Evolutionary conservation across 2,888 invertebrate species (phyloP).

Genomic region (Athalia cordata): DNA sequence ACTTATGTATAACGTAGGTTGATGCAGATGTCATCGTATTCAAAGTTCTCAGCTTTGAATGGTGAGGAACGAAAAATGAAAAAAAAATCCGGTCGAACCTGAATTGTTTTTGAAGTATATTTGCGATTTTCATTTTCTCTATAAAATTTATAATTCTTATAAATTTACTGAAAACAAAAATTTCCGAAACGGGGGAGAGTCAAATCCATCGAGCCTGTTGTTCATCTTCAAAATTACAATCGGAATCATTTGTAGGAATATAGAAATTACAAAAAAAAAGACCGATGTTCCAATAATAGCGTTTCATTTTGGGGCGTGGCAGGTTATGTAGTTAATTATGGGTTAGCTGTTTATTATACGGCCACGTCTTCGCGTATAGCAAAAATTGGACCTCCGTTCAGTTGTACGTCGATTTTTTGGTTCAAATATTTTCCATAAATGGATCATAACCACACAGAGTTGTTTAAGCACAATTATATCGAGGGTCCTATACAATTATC

Average conservation of each 20-base stretch:
- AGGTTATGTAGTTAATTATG: conserved; percentile 11
- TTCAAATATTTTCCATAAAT: neutral
- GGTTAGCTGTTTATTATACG: conserved; percentile 2
- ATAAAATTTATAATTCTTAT: no score
- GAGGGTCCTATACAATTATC: conserved; percentile 9
- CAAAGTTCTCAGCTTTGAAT: neutral
- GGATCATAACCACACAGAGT: conserved; percentile 21
- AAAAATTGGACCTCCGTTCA: neutral
- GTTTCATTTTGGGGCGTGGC: conserved; percentile 25
- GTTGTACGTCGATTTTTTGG: neutral
- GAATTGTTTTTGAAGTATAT: no score
- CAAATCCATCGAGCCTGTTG: no score
- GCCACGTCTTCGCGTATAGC: neutral
- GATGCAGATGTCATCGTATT: conserved; percentile 12
- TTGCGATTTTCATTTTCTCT: no score
- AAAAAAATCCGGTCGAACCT: no score
- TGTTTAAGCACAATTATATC: conserved; percentile 20
- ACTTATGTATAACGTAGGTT: neutral
- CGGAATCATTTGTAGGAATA: no score
- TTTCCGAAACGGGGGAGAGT: no score
- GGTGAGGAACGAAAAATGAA: no score
- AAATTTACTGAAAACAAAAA: no score
- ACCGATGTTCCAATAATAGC: no score
- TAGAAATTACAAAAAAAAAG: no score
- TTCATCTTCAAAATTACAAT: no score